Percentiles rank a stretch among this genome's conserved stretches.
Evolutionary conservation across 2,113 vertebrate species (phyloP).

Genomic region (Antidorcas marsupialis): DNA sequence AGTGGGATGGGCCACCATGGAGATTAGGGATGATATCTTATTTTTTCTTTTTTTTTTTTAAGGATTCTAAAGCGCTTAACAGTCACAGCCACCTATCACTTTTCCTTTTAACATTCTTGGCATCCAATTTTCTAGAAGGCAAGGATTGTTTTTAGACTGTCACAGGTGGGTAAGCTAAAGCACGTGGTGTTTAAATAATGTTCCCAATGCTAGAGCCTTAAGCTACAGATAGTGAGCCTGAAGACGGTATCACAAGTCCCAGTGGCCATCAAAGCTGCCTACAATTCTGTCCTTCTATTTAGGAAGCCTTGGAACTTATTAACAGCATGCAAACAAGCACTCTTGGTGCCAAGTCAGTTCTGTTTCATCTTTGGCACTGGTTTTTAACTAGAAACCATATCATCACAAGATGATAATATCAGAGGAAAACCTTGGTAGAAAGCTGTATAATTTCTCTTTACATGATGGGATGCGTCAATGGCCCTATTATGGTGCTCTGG

Average conservation of each 20-base stretch:
- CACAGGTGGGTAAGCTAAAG: constrained; percentile 33
- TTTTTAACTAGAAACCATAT: constrained; percentile 14
- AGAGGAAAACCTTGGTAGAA: not conserved
- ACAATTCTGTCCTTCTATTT: not conserved
- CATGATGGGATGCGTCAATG: not conserved
- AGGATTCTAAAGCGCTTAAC: not conserved
- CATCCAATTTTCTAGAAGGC: not conserved
- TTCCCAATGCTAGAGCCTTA: not conserved
- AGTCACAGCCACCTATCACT: not conserved
- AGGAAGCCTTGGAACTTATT: not conserved
- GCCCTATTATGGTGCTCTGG: not conserved
- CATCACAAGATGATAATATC: not conserved
- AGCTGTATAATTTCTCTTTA: not conserved
- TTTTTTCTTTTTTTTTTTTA: not conserved
- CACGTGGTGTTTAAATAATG: not conserved
- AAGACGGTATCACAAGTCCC: not conserved
- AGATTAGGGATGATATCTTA: not conserved
- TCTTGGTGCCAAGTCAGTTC: not conserved
- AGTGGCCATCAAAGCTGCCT: not conserved
- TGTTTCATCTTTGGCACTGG: not conserved
- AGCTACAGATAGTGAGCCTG: not conserved
- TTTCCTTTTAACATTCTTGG: not conserved
- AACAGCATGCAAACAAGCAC: not conserved
- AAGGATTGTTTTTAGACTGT: not conserved
- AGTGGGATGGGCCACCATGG: not conserved